Conservation (phyloP, 2,888 invertebrate genomes). For the Patella pellucida region DNA sequence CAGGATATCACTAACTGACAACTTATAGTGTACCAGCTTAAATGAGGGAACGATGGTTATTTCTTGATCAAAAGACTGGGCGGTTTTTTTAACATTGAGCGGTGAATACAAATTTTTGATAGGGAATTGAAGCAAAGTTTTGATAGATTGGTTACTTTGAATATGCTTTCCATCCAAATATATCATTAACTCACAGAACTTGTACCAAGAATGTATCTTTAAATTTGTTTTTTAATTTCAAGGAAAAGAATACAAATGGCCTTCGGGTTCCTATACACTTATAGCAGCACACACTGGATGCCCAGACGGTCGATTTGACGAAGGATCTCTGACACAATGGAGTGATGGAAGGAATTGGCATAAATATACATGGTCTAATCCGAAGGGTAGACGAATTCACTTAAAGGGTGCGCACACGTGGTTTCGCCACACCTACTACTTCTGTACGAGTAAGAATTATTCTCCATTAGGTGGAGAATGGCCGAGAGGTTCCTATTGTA, state of each 20-base stretch:
- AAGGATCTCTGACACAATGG: neutral
- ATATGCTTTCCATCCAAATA: no score
- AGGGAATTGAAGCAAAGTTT: no score
- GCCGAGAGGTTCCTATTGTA: constrained; percentile 1
- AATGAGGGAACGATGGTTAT: no score
- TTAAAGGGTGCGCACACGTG: neutral
- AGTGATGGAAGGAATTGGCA: constrained; percentile 2
- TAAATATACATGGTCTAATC: neutral
- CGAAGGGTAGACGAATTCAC: neutral
- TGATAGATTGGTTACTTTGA: no score
- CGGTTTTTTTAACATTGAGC: no score
- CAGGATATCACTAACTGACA: no score
- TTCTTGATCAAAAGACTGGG: no score
- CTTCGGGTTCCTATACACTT: neutral
- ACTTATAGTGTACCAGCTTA: no score
- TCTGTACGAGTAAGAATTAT: constrained; percentile 1
- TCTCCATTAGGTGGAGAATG: neutral
- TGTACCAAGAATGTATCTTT: no score
- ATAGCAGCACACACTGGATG: neutral
- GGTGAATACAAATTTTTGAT: no score
- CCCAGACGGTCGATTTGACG: neutral
- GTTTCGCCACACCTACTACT: neutral
- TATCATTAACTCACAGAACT: no score
- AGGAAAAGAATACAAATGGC: neutral
- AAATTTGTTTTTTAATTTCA: no score